phyloP scores from a whole-genome alignment of 2,888 invertebrate species.

The Thymelicus sylvestris region DNA sequence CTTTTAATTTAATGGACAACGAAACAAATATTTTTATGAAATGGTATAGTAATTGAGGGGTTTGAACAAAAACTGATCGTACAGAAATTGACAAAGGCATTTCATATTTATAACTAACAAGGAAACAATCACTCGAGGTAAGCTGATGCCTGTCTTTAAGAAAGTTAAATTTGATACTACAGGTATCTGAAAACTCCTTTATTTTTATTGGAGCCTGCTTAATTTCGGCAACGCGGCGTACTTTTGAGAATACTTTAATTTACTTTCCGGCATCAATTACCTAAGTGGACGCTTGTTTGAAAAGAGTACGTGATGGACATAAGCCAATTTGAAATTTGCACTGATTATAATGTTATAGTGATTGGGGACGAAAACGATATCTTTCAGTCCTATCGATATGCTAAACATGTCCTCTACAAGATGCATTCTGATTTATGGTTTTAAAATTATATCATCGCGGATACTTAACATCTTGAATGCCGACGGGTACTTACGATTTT shows the following conservation, averaged over 20 bases:
- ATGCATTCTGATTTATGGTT: background rate
- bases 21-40: background rate
- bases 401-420: background rate
- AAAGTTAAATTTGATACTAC: conserved; percentile 10
- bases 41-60: background rate
- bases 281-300: conserved; percentile 23
- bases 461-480: background rate
- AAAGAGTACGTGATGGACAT: conserved; percentile 12
- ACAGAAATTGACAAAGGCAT: background rate
- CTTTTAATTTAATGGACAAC: background rate
- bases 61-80: background rate
- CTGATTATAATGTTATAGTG: background rate
- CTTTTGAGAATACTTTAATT: conserved; percentile 22
- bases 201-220: conserved; percentile 15
- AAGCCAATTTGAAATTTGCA: conserved; percentile 14
- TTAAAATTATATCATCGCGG: too few species aligned
- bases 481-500: too few species aligned
- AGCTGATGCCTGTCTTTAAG: conserved; percentile 14
- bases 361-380: conserved; percentile 2
- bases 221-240: conserved; percentile 8
- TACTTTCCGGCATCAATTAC: conserved; percentile 30
- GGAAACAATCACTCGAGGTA: conserved; percentile 9
- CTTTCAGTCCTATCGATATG: background rate
- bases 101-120: conserved; percentile 16
- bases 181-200: conserved; percentile 1